These are phyloP conservation scores for Leguminivora glycinivorella DNA, from an alignment of 1,140 invertebrate genomes.

Conservation along the genomic window DNA sequence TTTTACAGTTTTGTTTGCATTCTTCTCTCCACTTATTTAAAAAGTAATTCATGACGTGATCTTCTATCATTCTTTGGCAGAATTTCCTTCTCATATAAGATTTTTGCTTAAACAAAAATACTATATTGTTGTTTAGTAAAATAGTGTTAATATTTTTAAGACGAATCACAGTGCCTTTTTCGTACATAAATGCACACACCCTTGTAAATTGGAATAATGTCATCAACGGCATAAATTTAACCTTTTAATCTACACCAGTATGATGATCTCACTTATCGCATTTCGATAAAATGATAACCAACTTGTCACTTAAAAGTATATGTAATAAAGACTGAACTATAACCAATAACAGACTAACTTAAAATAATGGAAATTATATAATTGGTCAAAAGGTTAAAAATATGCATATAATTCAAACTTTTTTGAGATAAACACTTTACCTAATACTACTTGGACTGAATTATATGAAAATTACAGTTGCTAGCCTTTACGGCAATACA, in stretches of 20 bases:
- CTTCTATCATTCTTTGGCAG: slow-evolving; percentile 54
- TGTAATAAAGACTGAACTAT: not conserved
- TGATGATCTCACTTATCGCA: not conserved
- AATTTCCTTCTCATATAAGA: slow-evolving; percentile 33
- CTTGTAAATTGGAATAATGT: slow-evolving; percentile 12
- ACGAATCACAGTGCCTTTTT: slow-evolving; percentile 24
- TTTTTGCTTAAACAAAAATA: slow-evolving; percentile 22
- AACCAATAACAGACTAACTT: not conserved
- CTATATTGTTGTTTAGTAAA: slow-evolving; percentile 9
- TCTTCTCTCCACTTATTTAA: not conserved
- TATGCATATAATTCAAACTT: not conserved
- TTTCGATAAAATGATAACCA: not conserved
- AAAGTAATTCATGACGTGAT: slow-evolving; percentile 15
- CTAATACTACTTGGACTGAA: not conserved
- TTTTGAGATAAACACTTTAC: not conserved
- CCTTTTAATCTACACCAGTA: slow-evolving; percentile 12
- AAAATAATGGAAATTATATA: slow-evolving; percentile 20
- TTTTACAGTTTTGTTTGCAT: not conserved
- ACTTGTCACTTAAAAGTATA: not conserved
- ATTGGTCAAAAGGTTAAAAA: slow-evolving; percentile 25
- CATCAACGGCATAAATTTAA: not conserved
- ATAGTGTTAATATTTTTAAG: slow-evolving; percentile 6
- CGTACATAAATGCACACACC: slow-evolving; percentile 16
- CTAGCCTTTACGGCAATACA: not conserved
- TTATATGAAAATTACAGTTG: not conserved